These are phyloP conservation scores for Pelagia noctiluca DNA, from an alignment of 30 jellyfish, hydroid and myxozoan species.

Conservation along the genomic window DNA sequence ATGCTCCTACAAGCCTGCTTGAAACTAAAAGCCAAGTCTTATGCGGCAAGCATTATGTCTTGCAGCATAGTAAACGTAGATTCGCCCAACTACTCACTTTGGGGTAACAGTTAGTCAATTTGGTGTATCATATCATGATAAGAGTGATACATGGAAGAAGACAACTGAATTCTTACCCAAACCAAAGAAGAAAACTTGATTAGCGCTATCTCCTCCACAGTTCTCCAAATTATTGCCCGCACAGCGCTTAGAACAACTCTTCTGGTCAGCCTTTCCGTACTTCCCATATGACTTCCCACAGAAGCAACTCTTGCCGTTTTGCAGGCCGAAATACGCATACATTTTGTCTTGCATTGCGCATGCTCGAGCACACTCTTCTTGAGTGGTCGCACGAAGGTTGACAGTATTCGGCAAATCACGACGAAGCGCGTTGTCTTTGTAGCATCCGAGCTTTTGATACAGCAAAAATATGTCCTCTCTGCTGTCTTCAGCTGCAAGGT, in stretches of 20 bases:
- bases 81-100: too few relatives aligned
- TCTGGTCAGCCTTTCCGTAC: constrained; percentile 77
- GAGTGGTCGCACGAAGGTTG: constrained; percentile 60
- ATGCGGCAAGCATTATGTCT: too few relatives aligned
- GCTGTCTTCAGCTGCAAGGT: constrained; percentile 62
- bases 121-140: too few relatives aligned
- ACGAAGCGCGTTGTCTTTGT: constrained; percentile 68
- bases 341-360: constrained; percentile 93
- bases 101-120: too few relatives aligned
- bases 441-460: constrained; percentile 93
- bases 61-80: too few relatives aligned
- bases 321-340: constrained; percentile 92
- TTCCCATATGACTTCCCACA: constrained; percentile 88
- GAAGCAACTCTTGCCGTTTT: constrained; percentile 84
- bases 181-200: constrained; percentile 84
- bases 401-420: constrained; percentile 78
- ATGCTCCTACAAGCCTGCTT: too few relatives aligned
- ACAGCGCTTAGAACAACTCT: constrained; percentile 65
- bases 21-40: too few relatives aligned
- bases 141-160: background rate
- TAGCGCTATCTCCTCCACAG: constrained; percentile 92
- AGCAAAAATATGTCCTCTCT: constrained; percentile 79
- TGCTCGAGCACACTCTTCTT: constrained; percentile 91
- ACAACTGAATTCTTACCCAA: constrained; percentile 48
- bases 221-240: constrained; percentile 78